phyloP scores from a whole-genome alignment of 2,113 vertebrate genomes.

The Meleagris gallopavo region DNA sequence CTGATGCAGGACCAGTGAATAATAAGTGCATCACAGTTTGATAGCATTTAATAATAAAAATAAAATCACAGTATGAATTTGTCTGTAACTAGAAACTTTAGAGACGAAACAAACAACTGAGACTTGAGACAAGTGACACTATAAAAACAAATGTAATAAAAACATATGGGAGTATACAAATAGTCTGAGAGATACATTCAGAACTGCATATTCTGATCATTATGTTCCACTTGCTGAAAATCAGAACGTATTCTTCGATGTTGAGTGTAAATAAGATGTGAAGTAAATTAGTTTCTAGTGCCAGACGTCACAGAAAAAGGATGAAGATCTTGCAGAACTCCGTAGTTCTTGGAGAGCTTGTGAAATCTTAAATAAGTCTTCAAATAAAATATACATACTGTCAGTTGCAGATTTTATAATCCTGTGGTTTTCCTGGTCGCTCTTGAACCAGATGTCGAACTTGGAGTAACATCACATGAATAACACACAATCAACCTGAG shows the following conservation, averaged over 20 bases:
- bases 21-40: slow-evolving; percentile 88
- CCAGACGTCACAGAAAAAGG: slow-evolving; percentile 77
- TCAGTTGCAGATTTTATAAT: slow-evolving; percentile 72
- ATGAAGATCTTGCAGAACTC: slow-evolving; percentile 69
- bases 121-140: slow-evolving; percentile 79
- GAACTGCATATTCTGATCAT: slow-evolving; percentile 87
- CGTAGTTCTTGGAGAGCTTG: slow-evolving; percentile 56
- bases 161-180: slow-evolving; percentile 79
- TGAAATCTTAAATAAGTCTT: slow-evolving; percentile 80
- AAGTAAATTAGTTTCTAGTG: slow-evolving; percentile 82
- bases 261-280: slow-evolving; percentile 75
- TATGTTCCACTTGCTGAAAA: slow-evolving; percentile 80
- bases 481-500: slow-evolving; percentile 92
- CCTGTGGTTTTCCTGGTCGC: slow-evolving; percentile 69
- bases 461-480: slow-evolving; percentile 80
- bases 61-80: slow-evolving; percentile 87
- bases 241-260: slow-evolving; percentile 78
- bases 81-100: slow-evolving; percentile 84
- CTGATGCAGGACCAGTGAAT: slow-evolving; percentile 89
- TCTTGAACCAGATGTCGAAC: slow-evolving; percentile 74
- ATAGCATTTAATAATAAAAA: slow-evolving; percentile 87
- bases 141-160: slow-evolving; percentile 82
- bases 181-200: slow-evolving; percentile 78
- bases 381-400: slow-evolving; percentile 81
- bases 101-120: slow-evolving; percentile 79